Conservation (phyloP, 2,113 vertebrate species). For the Saccopteryx leptura region DNA sequence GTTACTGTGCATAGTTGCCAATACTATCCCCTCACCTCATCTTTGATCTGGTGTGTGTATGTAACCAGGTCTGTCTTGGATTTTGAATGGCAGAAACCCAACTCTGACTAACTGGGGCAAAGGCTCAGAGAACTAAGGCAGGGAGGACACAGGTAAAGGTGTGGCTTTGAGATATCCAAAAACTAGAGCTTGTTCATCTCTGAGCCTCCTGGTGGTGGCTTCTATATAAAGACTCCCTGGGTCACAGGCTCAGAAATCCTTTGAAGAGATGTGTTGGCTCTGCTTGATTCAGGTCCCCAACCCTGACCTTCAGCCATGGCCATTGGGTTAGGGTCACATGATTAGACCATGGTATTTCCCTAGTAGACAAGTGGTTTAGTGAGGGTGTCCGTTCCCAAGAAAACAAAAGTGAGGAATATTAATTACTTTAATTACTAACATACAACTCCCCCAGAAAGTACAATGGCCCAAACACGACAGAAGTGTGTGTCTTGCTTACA, state of each 20-base stretch:
- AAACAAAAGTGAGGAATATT: background rate
- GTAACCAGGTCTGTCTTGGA: background rate
- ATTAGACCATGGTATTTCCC: background rate
- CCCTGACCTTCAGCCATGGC: background rate
- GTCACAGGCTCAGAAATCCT: background rate
- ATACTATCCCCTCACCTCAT: background rate
- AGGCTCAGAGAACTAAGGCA: background rate
- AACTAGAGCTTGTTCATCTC: background rate
- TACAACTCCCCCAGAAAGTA: background rate
- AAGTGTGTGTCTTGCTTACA: background rate
- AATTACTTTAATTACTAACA: background rate
- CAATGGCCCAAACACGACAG: background rate
- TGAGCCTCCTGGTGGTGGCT: background rate
- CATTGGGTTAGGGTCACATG: background rate
- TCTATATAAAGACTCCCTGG: background rate
- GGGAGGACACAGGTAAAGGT: background rate
- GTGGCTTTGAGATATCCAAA: background rate
- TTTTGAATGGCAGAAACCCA: conserved; percentile 25
- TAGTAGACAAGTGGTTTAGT: background rate
- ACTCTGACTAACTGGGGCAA: background rate
- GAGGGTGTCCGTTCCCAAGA: background rate
- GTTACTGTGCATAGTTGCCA: background rate
- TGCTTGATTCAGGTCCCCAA: background rate
- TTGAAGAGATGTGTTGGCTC: background rate
- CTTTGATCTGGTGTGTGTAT: background rate